Evolutionary conservation across 1,140 invertebrate species (phyloP).

Genomic region (Hetaerina americana): DNA sequence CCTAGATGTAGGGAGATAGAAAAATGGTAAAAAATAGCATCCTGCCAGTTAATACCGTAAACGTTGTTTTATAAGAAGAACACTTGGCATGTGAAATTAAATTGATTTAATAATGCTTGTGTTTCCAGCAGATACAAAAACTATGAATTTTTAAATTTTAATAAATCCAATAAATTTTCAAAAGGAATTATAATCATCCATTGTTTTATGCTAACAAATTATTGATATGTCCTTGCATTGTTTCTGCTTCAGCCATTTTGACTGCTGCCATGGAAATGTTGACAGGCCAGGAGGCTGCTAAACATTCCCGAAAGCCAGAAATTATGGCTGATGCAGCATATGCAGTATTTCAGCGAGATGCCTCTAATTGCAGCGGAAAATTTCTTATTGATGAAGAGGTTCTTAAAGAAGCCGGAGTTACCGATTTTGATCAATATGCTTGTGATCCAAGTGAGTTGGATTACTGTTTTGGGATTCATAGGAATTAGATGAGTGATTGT

Average conservation of each 20-base stretch:
- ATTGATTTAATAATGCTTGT: conserved; percentile 5
- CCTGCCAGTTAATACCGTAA: too few relatives aligned
- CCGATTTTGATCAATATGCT: conserved; percentile 76
- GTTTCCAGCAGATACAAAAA: not conserved
- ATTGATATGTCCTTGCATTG: conserved; percentile 2
- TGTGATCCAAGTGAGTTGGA: conserved; percentile 62
- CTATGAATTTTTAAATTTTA: too few relatives aligned
- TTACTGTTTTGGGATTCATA: too few relatives aligned
- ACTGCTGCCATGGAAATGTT: conserved; percentile 97
- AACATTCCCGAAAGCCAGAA: conserved; percentile 63
- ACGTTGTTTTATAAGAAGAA: too few relatives aligned
- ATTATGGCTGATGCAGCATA: conserved; percentile 96
- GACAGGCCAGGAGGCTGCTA: conserved; percentile 46
- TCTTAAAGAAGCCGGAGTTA: conserved; percentile 62
- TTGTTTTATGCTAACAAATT: conserved; percentile 4
- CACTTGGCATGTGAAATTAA: conserved; percentile 7
- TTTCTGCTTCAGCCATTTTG: conserved; percentile 56
- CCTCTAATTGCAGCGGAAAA: conserved; percentile 67
- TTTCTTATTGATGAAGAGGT: conserved; percentile 93
- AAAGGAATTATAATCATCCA: not conserved
- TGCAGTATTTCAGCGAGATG: conserved; percentile 67
- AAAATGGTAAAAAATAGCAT: too few relatives aligned
- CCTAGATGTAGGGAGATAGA: too few relatives aligned
- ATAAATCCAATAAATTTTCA: too few relatives aligned
- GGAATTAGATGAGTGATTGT: too few relatives aligned